Percentiles rank a stretch among this genome's conserved stretches.
phyloP scores from a whole-genome alignment of 2,113 vertebrate species.

The Oreochromis niloticus region DNA sequence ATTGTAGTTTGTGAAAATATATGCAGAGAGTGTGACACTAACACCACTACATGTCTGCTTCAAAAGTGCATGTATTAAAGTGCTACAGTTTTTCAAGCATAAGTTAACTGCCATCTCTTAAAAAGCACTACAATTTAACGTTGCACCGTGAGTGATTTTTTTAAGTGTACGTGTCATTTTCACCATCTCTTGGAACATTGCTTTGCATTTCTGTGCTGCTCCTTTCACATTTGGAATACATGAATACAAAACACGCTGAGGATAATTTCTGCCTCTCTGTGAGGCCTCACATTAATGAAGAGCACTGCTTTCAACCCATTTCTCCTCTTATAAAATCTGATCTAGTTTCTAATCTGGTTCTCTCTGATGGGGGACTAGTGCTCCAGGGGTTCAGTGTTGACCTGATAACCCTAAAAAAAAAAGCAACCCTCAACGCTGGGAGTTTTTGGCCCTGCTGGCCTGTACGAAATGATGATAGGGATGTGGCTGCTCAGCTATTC shows the following conservation, averaged over 20 bases:
- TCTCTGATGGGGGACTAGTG: constrained; percentile 3
- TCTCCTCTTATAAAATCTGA: constrained; percentile 34
- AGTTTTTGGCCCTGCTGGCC: constrained; percentile 15
- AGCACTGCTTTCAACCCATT: constrained; percentile 1
- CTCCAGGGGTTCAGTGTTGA: constrained; percentile 27
- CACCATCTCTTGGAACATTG: not conserved
- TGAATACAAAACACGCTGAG: not conserved
- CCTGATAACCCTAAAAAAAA: constrained; percentile 46
- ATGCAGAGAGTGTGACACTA: constrained; percentile 2
- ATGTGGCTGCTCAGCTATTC: not conserved
- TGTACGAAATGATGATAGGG: not conserved
- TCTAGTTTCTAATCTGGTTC: constrained; percentile 60
- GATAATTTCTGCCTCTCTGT: not conserved
- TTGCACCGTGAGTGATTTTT: not conserved
- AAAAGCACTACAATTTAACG: not conserved
- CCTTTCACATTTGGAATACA: constrained; percentile 8
- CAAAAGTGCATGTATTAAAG: not conserved
- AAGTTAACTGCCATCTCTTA: not conserved
- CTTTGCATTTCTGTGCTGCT: not conserved
- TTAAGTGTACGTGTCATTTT: constrained; percentile 7
- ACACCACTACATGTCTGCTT: not conserved
- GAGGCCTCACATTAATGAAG: not conserved
- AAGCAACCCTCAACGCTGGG: not conserved
- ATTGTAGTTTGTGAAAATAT: not conserved
- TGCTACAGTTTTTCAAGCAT: not conserved